These are phyloP conservation scores for Chymomyza procnemis DNA, from an alignment of 2,888 invertebrate genomes.

Conservation along the genomic window DNA sequence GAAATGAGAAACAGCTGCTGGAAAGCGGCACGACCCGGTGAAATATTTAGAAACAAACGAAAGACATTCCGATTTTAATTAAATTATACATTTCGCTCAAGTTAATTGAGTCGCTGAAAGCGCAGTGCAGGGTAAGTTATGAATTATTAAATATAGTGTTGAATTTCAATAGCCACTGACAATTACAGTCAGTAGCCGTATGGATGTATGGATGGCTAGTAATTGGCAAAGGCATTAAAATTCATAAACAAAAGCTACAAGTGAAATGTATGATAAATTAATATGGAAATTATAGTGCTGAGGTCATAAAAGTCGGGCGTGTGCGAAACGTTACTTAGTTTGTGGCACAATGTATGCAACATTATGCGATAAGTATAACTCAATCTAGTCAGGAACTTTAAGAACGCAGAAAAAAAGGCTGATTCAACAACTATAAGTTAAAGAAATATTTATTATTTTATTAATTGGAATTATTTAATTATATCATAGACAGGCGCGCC, in stretches of 20 bases:
- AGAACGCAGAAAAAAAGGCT: too few relatives aligned
- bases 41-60: conserved; percentile 44
- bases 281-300: too few relatives aligned
- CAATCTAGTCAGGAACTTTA: too few relatives aligned
- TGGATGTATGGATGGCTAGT: conserved; percentile 8
- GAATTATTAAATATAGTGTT: conserved; percentile 40
- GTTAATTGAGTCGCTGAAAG: not conserved
- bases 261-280: conserved; percentile 28
- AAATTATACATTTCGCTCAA: conserved; percentile 40
- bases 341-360: too few relatives aligned
- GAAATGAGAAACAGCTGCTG: conserved; percentile 60
- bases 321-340: too few relatives aligned
- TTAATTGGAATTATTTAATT: too few relatives aligned
- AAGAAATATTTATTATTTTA: too few relatives aligned
- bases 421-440: too few relatives aligned
- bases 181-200: not conserved
- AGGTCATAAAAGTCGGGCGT: too few relatives aligned
- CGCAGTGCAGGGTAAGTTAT: conserved; percentile 1
- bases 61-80: conserved; percentile 21
- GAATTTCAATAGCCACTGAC: conserved; percentile 33
- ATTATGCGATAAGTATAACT: too few relatives aligned
- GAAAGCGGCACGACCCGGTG: conserved; percentile 35
- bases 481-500: too few relatives aligned
- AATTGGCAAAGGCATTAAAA: conserved; percentile 33
- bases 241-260: conserved; percentile 43